These are phyloP conservation scores for Rhabdomys dilectus DNA, from an alignment of 2,113 vertebrate species.

Conservation along the genomic window DNA sequence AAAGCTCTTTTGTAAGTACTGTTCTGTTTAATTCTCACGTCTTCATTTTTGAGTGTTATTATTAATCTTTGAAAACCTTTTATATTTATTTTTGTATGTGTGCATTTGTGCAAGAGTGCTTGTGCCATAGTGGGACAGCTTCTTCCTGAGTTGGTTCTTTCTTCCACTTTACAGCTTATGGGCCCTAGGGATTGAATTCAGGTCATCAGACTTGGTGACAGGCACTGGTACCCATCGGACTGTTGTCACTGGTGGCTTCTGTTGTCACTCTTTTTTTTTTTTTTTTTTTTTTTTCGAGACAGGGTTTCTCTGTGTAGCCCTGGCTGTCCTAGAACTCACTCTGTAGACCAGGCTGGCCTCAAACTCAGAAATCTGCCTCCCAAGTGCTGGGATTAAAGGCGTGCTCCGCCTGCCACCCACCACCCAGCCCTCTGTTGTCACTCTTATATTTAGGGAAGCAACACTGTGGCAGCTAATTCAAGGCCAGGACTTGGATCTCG, in stretches of 20 bases:
- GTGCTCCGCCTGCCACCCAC: too few relatives aligned
- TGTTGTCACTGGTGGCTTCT: background rate
- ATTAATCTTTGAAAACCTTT: background rate
- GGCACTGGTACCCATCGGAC: background rate
- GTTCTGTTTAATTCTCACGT: background rate
- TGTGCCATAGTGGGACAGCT: background rate
- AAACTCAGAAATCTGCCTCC: too few relatives aligned
- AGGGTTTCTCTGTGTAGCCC: too few relatives aligned
- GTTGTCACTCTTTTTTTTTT: background rate
- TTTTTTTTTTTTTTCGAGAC: too few relatives aligned
- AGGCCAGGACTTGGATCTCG: background rate
- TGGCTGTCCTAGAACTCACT: too few relatives aligned
- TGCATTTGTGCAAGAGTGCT: background rate
- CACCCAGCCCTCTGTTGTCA: too few relatives aligned
- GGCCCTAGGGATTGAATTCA: background rate
- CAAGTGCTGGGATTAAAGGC: too few relatives aligned
- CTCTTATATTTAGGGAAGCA: background rate
- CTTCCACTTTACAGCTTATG: background rate
- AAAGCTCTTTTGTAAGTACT: background rate
- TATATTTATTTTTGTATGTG: background rate
- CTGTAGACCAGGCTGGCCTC: too few relatives aligned
- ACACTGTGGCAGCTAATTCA: background rate
- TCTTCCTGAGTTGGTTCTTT: background rate
- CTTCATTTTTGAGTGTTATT: background rate
- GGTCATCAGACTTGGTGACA: background rate